Base-by-base conservation (phyloP, 2,797 vertebrate genomes). In the Tauraco hartlaubi region DNA sequence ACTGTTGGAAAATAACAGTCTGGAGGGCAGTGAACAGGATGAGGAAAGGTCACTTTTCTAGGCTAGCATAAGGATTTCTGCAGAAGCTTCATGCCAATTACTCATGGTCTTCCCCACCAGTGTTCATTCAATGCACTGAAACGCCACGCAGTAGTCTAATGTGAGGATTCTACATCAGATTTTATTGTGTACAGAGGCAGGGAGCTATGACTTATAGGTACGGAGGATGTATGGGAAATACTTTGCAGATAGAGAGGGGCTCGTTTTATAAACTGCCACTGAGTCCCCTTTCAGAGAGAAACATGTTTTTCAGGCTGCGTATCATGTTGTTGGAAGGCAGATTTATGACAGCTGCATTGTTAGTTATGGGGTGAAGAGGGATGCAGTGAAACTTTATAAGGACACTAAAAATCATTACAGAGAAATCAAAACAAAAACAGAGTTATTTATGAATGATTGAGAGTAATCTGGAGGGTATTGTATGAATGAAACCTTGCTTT, bases 401-500 rank as follows among this genome's bases (percentile, higher is more conserved):
- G 73, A 82, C 16, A 10, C 44, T 92, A 90, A 87, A 94, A 90
- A 74, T 48, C 69, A 52, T 90, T 91, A 71, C 84, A 68, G 71
- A 31, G 51, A 87, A 88, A 35, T 1, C 20, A 58, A 88, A 90
- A 69, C 19, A 26, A 21, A 29, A 96, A 19, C 55, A 15, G 18
- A 56, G 23, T 44, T 91, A 69, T 68, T 82, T 92, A 54, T 41
- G 33, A 82, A 87, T 62, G 62, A 88, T 37, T 83, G 41, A 76
- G 51, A 78, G 58, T 48, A 49, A 86, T 90, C 74, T 92, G 64
- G 63, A 66, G 33, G 37, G 39, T 66, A 48, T 29, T 89, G 17
- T 78, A 80, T 63, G 79, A 96, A 62, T 33, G 62, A 76, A 92
- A 87, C 35, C 43, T 92, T 82, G 35, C 59, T 92, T 95, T 93